phyloP scores from a whole-genome alignment of 2,113 vertebrate species.

The Salvator merianae region DNA sequence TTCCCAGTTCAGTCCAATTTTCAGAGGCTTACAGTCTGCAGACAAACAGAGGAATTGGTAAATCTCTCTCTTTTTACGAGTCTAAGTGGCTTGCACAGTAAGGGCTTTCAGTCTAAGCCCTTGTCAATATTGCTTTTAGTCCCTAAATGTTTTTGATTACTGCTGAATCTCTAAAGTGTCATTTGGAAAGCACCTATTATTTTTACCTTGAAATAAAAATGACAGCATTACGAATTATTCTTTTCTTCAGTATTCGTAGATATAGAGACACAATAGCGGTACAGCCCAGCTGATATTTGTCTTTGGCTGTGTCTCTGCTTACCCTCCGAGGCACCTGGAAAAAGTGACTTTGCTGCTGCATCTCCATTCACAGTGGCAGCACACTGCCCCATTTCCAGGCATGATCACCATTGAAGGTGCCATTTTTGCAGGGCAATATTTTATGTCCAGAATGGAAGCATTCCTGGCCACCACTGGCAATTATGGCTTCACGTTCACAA shows the following conservation, averaged over 20 bases:
- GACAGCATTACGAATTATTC: neutral
- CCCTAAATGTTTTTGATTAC: neutral
- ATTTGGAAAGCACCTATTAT: neutral
- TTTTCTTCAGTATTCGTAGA: neutral
- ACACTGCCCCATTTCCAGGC: too few relatives aligned
- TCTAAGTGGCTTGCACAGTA: neutral
- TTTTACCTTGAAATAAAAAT: neutral
- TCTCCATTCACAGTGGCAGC: too few relatives aligned
- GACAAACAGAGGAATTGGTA: neutral
- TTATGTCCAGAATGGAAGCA: too few relatives aligned
- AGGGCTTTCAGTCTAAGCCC: neutral
- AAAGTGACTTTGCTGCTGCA: too few relatives aligned
- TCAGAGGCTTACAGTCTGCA: neutral
- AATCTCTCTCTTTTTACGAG: neutral
- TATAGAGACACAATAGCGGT: neutral
- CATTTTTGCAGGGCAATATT: too few relatives aligned
- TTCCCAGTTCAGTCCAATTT: neutral
- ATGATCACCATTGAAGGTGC: too few relatives aligned
- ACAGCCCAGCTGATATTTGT: neutral
- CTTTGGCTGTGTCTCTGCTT: too few relatives aligned
- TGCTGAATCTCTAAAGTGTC: too few relatives aligned
- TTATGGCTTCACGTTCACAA: too few relatives aligned
- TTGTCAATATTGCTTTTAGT: neutral
- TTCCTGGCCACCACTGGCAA: too few relatives aligned
- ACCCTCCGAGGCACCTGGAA: too few relatives aligned